Conservation (phyloP, 1,140 invertebrate genomes). For the Steinernema khuongi region DNA sequence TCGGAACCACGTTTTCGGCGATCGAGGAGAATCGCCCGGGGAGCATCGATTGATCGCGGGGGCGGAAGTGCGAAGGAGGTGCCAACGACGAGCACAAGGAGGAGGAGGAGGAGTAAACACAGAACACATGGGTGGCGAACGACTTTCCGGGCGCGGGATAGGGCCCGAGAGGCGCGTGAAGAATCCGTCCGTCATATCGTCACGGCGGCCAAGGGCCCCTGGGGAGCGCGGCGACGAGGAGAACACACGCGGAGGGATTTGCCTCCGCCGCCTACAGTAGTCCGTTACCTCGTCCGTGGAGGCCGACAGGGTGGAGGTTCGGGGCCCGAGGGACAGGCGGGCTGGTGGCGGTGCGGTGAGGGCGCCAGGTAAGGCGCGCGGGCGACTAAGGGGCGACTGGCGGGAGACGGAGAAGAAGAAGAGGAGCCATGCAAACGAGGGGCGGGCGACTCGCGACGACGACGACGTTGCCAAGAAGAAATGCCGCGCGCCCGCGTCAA, state of each 20-base stretch:
- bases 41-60: constrained; percentile 8
- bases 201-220: not conserved
- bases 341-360: too few relatives aligned
- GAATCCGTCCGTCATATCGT: constrained; percentile 16
- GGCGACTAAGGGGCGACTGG: constrained; percentile 10
- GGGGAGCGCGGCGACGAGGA: not conserved
- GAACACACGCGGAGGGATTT: not conserved
- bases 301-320: not conserved
- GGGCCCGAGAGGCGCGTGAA: not conserved
- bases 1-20: constrained; percentile 1
- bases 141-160: not conserved
- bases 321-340: not conserved
- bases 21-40: not conserved
- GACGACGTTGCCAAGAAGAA: constrained; percentile 13
- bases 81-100: not conserved
- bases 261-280: not conserved
- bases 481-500: constrained; percentile 14
- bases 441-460: not conserved
- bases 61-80: not conserved
- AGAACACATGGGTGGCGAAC: not conserved
- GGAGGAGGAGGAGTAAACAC: too few relatives aligned
- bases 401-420: not conserved
- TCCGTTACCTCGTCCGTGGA: not conserved
- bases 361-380: constrained; percentile 16
- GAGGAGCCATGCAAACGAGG: constrained; percentile 3